Percentiles rank a stretch among this genome's conserved stretches.
Conservation (phyloP, 2,113 vertebrate species). For the Hydrochoerus hydrochaeris region DNA sequence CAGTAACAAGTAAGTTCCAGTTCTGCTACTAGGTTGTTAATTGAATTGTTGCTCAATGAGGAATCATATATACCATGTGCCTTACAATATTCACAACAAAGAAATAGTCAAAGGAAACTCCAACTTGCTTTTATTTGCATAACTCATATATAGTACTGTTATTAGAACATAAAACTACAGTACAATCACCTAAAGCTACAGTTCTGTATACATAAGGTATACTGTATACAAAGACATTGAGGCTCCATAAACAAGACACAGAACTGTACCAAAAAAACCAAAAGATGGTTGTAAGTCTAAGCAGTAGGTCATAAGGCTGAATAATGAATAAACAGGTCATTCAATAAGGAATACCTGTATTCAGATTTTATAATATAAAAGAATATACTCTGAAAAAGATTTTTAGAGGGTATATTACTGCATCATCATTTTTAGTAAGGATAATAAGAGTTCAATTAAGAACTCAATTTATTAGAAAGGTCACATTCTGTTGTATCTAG, state of each 20-base stretch:
- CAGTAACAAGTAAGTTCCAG: neutral
- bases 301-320: neutral
- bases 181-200: neutral
- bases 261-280: neutral
- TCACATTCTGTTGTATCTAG: neutral
- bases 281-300: neutral
- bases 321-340: neutral
- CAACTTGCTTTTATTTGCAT: neutral
- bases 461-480: slow-evolving; percentile 14
- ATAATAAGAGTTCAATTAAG: neutral
- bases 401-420: neutral
- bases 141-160: neutral
- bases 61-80: neutral
- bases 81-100: neutral
- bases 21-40: neutral
- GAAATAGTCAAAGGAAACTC: neutral
- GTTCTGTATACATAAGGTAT: neutral
- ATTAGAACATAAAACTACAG: neutral
- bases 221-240: neutral
- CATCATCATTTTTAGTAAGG: neutral
- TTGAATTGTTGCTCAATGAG: neutral
- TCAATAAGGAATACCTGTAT: neutral
- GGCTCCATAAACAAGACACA: neutral
- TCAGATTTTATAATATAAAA: slow-evolving; percentile 31
- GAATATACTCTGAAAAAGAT: neutral